Base-by-base conservation (phyloP, 2,888 invertebrate genomes). In the Limnephilus rhombicus region DNA sequence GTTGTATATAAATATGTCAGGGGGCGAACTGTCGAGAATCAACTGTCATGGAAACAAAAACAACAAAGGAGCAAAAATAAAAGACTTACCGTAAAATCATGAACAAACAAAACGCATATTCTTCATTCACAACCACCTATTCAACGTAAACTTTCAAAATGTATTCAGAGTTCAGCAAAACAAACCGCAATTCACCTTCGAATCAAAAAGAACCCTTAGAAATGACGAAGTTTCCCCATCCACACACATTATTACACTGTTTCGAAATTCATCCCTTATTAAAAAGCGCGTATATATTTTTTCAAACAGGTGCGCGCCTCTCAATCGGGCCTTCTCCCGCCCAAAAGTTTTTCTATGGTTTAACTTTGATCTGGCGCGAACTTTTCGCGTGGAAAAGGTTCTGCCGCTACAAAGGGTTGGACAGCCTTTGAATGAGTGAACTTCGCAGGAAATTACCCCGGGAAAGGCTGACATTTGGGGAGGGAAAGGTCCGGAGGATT, bases 391-490 rank as follows among this genome's bases (percentile, higher is more conserved):
- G 83, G 83, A 83, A 83, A 83, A 83, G 86, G 86, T 12, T 45
- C 49, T 86, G 45, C 41, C 86, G 45, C 45, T 83, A 86, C 86
- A 86, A 86, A 86, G 86, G 86, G 86, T 34, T 31, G 83, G 83
- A 83, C 86, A 29, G n/a, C 29, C 41, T 29, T 37, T n/a, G 86
- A 85, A 85, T 86, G 86, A 86, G 86, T 86, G 86, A 86, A 86
- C 86, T 86, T 86, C n/a, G 37, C 86, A 49, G 86, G 49, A 86
- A 86, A 86, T 86, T 86, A 86, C 86, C 85, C 49, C 45, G n/a
- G 45, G 45, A 86, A 15, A 86, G 45, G 86, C 37, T 86, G 86
- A 49, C 49, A 86, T 86, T 86, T 49, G 7, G 45, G 9, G 45
- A n/a, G 86, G 86, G 86, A 29, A 29, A 86, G 86, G 86, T 68